Evolutionary conservation across 2,797 vertebrate genomes (phyloP).

Genomic region (Propithecus perrieri): DNA sequence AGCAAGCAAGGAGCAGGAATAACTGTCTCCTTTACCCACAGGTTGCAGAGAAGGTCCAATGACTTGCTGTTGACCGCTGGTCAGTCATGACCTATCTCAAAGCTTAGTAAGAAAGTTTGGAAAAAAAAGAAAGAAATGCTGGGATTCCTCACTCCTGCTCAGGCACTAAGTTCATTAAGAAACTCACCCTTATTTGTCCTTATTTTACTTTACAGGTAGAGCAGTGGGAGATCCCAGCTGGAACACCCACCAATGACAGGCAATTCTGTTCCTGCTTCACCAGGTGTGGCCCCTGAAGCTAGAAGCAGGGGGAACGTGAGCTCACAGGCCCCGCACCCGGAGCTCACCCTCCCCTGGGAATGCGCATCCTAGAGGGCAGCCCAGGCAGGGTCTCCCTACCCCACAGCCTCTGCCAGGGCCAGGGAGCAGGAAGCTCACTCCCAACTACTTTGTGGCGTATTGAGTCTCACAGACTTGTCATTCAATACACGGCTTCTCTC

Average conservation of each 20-base stretch:
- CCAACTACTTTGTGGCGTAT: slow-evolving; percentile 54
- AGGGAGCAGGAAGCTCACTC: slow-evolving; percentile 40
- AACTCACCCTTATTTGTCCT: not conserved
- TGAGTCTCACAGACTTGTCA: slow-evolving; percentile 80
- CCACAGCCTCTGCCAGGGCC: not conserved
- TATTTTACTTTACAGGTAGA: not conserved
- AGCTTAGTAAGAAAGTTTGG: not conserved
- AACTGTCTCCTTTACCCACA: not conserved
- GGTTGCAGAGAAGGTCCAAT: not conserved
- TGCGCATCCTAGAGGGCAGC: no score
- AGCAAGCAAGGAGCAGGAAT: not conserved
- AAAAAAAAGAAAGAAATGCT: not conserved
- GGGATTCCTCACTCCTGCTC: not conserved
- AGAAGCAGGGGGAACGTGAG: not conserved
- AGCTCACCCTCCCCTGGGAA: not conserved
- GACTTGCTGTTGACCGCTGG: not conserved
- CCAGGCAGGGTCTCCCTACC: not conserved
- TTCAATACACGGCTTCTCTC: slow-evolving; percentile 76
- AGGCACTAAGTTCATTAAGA: not conserved
- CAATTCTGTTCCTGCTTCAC: not conserved
- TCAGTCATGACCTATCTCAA: not conserved
- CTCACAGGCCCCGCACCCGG: not conserved
- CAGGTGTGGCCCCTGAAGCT: not conserved
- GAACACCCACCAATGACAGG: not conserved
- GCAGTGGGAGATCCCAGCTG: not conserved